These are phyloP conservation scores for Zaprionus capensis DNA, from an alignment of 1,140 invertebrate genomes.

Conservation along the genomic window DNA sequence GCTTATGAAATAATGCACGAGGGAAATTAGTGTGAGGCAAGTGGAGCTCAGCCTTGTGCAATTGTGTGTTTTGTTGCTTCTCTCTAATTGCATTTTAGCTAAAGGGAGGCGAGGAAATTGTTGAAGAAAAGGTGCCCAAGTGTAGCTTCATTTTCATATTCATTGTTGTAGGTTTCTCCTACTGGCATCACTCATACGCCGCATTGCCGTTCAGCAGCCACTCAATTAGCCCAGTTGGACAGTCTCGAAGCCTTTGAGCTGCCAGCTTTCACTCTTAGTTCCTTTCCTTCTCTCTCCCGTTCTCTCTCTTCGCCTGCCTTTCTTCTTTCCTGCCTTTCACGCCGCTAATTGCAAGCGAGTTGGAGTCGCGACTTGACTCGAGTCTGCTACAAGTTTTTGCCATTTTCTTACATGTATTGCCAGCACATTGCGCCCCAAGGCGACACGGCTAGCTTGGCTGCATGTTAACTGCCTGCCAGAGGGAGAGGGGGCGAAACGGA, in stretches of 20 bases:
- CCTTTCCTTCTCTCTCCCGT: not conserved
- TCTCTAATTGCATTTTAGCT: not conserved
- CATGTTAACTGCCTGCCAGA: constrained; percentile 14
- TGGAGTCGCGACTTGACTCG: constrained; percentile 22
- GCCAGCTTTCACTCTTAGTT: not conserved
- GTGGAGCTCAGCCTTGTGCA: not conserved
- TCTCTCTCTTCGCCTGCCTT: not conserved
- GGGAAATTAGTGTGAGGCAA: constrained; percentile 66
- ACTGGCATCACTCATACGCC: constrained; percentile 43
- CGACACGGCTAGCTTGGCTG: constrained; percentile 27
- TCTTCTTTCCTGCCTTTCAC: constrained; percentile 16
- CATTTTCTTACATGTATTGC: constrained; percentile 67
- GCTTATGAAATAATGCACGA: constrained; percentile 64
- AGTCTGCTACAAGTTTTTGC: constrained; percentile 69
- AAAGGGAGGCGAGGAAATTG: not conserved
- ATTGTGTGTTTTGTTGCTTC: not conserved
- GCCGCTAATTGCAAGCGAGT: constrained; percentile 58
- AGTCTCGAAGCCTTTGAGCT: constrained; percentile 30
- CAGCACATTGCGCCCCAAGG: constrained; percentile 52
- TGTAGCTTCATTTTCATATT: not conserved
- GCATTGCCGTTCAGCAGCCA: constrained; percentile 14
- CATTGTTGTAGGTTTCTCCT: not conserved
- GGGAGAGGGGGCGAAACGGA: constrained; percentile 4
- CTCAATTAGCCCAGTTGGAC: constrained; percentile 59
- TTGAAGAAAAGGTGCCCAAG: not conserved